These are phyloP conservation scores for Onychomys leucogaster DNA, from an alignment of 2,797 vertebrate species.

Conservation along the genomic window DNA sequence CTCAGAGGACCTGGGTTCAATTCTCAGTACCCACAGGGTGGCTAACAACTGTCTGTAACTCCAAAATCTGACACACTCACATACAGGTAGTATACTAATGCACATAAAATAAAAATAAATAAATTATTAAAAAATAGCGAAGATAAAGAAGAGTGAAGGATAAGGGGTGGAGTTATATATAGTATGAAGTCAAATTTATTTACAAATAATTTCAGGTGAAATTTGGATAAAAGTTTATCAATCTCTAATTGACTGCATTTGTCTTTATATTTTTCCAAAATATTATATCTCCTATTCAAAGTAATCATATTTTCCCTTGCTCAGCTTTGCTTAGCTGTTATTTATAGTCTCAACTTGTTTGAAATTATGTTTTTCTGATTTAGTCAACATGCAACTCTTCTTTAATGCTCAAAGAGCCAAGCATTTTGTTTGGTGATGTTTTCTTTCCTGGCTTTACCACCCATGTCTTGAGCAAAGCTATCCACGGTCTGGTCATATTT, in stretches of 20 bases:
- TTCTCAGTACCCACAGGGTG: too few relatives aligned
- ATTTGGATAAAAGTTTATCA: slow-evolving; percentile 43
- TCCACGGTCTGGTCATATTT: slow-evolving; percentile 52
- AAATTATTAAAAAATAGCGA: not conserved
- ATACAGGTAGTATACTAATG: not conserved
- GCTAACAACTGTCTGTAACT: not conserved
- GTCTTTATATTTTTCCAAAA: slow-evolving; percentile 18
- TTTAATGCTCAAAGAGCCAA: slow-evolving; percentile 50
- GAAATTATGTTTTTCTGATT: slow-evolving; percentile 49
- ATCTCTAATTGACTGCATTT: not conserved
- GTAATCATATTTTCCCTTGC: slow-evolving; percentile 29
- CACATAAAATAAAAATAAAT: not conserved
- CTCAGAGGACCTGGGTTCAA: too few relatives aligned
- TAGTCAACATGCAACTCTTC: slow-evolving; percentile 31
- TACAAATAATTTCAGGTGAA: slow-evolving; percentile 7
- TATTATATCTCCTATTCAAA: slow-evolving; percentile 34
- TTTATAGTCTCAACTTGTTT: slow-evolving; percentile 55
- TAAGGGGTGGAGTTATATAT: not conserved
- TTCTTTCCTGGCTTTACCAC: slow-evolving; percentile 71
- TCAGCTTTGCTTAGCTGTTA: slow-evolving; percentile 54
- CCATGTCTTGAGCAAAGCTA: slow-evolving; percentile 57
- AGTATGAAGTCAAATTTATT: not conserved
- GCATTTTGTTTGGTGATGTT: slow-evolving; percentile 42
- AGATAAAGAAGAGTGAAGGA: not conserved
- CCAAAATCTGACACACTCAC: not conserved